Evolutionary conservation across 2,113 vertebrate species (phyloP), one percentile per base, ranked within the genome.

Genomic region (Accipiter cooperii): DNA sequence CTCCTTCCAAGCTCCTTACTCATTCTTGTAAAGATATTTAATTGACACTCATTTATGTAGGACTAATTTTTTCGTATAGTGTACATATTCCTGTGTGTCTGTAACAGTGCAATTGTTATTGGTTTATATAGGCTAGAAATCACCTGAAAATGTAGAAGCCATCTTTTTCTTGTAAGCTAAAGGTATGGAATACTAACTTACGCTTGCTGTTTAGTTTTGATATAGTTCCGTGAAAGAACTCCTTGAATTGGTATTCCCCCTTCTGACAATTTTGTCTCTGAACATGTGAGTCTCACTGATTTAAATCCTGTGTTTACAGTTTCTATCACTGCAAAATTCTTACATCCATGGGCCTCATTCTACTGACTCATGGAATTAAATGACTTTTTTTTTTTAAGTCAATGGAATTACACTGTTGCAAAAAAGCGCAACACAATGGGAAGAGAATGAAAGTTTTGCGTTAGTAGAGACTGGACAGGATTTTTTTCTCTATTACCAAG

Each of bases 401-500:
- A 84, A 19, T 57, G 17, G 28, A 91, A 78, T 88, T 64, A 84
- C 6, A 12, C 52, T 89, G n/a, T 75, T 92, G 57, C 55, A 73
- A 81, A 80, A n/a, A 87, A 89, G 93, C 89, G 57, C 85, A 89
- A 13, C 40, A 38, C 17, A 94, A 31, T 63, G 33, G 33, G 33
- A 84, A 88, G 40, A 79, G 78, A 94, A 74, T 61, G 5, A 71
- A 79, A 75, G 49, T 90, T 95, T 96, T 94, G 84, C 40, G 3
- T 84, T 86, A 87, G 28, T 94, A 88, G 95, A 89, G 61, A 91
- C 91, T 93, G 69, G 34, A 77, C 89, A 93, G 96, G 95, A 93
- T 96, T 93, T 96, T 93, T 93, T 95, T 94, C 83, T 96, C 89
- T 98, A 97, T 96, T 97, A 97, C 95, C 95, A 93, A 96, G 79